These are phyloP conservation scores for Scelioninae gen. 1 DNA, from an alignment of 2,888 invertebrate species.

Conservation along the genomic window DNA sequence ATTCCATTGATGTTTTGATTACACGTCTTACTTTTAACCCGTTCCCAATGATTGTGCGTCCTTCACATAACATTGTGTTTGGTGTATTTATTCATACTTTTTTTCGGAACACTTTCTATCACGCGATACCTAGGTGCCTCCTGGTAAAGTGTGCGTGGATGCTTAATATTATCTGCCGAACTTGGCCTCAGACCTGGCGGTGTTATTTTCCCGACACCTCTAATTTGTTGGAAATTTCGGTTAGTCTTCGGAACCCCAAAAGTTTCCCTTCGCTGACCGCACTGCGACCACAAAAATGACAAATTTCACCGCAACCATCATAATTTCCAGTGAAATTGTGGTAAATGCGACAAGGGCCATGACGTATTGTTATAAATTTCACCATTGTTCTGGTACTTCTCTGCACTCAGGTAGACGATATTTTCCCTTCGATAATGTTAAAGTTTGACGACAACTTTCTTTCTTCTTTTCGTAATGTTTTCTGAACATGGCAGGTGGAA, in stretches of 20 bases:
- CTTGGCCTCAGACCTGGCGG: background rate
- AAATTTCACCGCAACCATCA: conserved; percentile 60
- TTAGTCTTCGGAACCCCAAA: background rate
- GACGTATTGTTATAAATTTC: conserved; percentile 42
- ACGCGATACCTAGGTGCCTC: conserved; percentile 48
- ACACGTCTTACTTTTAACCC: conserved; percentile 25
- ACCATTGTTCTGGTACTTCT: conserved; percentile 48
- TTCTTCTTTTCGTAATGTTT: conserved; percentile 13
- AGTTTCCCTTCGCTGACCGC: conserved; percentile 32
- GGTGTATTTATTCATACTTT: too few relatives aligned
- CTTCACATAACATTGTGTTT: conserved; percentile 28
- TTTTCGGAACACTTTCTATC: conserved; percentile 41
- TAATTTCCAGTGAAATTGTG: conserved; percentile 47
- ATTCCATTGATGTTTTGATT: conserved; percentile 7
- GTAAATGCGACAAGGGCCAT: conserved; percentile 34
- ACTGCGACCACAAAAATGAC: conserved; percentile 52
- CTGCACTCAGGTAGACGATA: conserved; percentile 27
- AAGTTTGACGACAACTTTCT: conserved; percentile 52
- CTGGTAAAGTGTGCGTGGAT: conserved; percentile 7
- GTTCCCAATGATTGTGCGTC: conserved; percentile 29
- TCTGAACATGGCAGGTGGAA: conserved; percentile 30
- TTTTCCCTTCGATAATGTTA: conserved; percentile 30
- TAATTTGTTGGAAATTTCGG: conserved; percentile 1
- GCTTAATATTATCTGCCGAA: background rate
- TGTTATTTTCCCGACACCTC: background rate